Evolutionary conservation across 2,888 invertebrate species (phyloP).

Genomic region (Crepidodera aurea): DNA sequence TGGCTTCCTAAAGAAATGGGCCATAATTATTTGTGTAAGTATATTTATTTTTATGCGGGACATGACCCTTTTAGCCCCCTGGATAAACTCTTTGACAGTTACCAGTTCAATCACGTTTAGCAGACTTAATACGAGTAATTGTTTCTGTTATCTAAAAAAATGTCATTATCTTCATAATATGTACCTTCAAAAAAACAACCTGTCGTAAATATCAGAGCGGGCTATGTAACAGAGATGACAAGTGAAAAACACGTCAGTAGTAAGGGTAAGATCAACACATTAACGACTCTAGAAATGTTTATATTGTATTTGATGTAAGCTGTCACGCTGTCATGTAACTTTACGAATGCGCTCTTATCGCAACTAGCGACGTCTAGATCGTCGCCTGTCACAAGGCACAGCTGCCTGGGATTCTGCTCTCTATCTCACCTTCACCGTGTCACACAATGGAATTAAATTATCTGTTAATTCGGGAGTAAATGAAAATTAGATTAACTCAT

Average conservation of each 20-base stretch:
- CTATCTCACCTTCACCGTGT: constrained; percentile 16
- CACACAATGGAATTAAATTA: constrained; percentile 12
- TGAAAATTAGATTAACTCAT: too few relatives aligned
- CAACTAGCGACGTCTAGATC: constrained; percentile 50
- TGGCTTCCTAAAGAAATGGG: too few relatives aligned
- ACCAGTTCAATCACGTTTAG: too few relatives aligned
- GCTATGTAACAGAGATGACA: constrained; percentile 10
- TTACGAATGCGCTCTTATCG: constrained; percentile 50
- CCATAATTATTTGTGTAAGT: too few relatives aligned
- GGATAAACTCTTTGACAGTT: too few relatives aligned
- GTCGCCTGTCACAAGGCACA: constrained; percentile 47
- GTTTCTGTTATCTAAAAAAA: too few relatives aligned
- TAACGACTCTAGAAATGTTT: constrained; percentile 52
- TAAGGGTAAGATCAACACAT: constrained; percentile 54
- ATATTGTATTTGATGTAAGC: constrained; percentile 57
- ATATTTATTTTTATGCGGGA: too few relatives aligned
- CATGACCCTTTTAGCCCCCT: too few relatives aligned
- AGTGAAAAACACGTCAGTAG: constrained; percentile 15
- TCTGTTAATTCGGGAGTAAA: neutral
- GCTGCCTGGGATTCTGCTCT: constrained; percentile 28
- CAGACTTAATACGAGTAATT: too few relatives aligned
- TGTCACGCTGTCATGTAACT: constrained; percentile 55
- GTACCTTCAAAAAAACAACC: too few relatives aligned
- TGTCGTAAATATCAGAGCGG: neutral
- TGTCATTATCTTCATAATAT: too few relatives aligned